Percentiles rank a stretch among this genome's conserved stretches.
These are phyloP conservation scores for Thera britannica DNA, from an alignment of 2,888 invertebrate genomes.

Conservation along the genomic window DNA sequence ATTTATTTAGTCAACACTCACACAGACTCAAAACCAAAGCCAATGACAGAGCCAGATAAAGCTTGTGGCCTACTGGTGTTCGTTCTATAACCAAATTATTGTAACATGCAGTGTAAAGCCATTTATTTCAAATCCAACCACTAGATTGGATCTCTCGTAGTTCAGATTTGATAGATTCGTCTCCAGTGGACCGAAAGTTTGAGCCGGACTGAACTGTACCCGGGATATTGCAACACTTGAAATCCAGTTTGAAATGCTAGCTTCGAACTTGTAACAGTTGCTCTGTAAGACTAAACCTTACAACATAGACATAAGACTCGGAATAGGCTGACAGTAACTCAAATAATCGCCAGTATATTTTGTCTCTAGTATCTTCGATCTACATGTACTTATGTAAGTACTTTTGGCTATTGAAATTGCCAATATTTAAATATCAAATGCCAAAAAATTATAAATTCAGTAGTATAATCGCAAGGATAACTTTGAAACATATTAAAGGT, in stretches of 20 bases:
- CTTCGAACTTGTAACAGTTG: not conserved
- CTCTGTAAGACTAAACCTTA: not conserved
- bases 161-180: not conserved
- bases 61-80: no score
- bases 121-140: not conserved
- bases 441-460: no score
- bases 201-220: not conserved
- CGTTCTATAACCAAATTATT: no score
- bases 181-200: not conserved
- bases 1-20: no score
- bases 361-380: not conserved
- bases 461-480: no score
- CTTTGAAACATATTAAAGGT: no score
- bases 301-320: not conserved
- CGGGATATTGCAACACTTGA: slow-evolving; percentile 8
- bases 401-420: slow-evolving; percentile 16
- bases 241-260: slow-evolving; percentile 12
- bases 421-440: no score
- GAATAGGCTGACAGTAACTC: not conserved
- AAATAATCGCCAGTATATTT: not conserved
- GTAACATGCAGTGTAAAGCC: no score
- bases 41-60: no score
- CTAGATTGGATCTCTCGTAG: not conserved
- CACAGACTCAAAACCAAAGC: no score
- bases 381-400: not conserved